Evolutionary conservation across 2,797 vertebrate species (phyloP).

Genomic region (Perodicticus potto): DNA sequence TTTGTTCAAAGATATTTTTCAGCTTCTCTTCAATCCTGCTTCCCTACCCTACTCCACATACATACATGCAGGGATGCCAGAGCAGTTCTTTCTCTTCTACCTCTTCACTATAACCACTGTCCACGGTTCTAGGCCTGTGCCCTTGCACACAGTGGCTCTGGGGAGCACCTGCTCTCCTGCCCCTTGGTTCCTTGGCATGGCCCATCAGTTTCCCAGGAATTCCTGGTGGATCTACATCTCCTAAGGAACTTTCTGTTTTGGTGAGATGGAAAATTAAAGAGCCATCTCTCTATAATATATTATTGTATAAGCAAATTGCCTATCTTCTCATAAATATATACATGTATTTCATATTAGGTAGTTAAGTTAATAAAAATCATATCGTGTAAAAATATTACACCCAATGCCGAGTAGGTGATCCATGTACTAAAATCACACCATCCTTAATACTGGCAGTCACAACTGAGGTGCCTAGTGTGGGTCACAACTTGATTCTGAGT

Average conservation of each 20-base stretch:
- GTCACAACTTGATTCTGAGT: neutral
- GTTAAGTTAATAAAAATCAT: slow-evolving; percentile 44
- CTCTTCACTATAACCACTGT: neutral
- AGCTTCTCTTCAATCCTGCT: slow-evolving; percentile 13
- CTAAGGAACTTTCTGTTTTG: slow-evolving; percentile 50
- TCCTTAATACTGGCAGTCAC: slow-evolving; percentile 43
- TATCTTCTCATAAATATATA: slow-evolving; percentile 32
- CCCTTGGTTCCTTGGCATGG: neutral
- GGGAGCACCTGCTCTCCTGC: neutral
- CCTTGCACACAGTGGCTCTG: neutral
- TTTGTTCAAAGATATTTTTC: slow-evolving; percentile 65
- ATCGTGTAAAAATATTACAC: slow-evolving; percentile 41
- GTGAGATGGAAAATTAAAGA: slow-evolving; percentile 40
- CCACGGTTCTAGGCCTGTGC: slow-evolving; percentile 32
- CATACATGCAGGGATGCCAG: neutral
- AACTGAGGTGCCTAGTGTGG: neutral
- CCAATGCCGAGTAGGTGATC: neutral
- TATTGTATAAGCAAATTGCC: neutral
- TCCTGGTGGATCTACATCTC: neutral
- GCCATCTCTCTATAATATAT: neutral
- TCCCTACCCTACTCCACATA: neutral
- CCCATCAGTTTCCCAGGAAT: neutral
- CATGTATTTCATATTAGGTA: slow-evolving; percentile 8
- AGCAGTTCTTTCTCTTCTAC: neutral
- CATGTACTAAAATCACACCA: slow-evolving; percentile 36